Base-by-base conservation (phyloP, 2,888 invertebrate genomes). In the Buathra laborator region DNA sequence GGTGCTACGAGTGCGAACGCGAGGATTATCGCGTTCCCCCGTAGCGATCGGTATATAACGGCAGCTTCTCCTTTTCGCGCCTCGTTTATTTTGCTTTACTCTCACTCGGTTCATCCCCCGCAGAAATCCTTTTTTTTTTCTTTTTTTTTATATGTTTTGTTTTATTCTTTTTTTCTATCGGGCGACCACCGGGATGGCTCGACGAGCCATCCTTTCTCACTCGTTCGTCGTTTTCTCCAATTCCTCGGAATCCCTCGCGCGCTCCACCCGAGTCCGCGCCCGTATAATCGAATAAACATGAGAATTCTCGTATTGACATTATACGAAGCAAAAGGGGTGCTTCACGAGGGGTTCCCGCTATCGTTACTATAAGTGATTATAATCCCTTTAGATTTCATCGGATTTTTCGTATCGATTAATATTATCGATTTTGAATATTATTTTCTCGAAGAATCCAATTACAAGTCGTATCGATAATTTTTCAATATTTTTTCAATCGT, bases 1-100 rank as follows among this genome's bases (percentile, higher is more conserved):
- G 85, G 85, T 83, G 85, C 76, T 72, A 83, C 68, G 85, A 88
- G 88, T 88, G 86, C 88, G 87, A 89, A 88, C 87, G 86, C 88
- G 86, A 86, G 89, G 88, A 88, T 89, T 89, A 89, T 83, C 86
- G 76, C 80, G 76, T 82, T 62, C 76, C 51, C 64, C 19, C 32
- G 75, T 48, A 16, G 51, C 43, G 37, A 16, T n/a, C 37, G 16
- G 16, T 24, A 46, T 64, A 64, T 46, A 66, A 43, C 66, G 43
- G 87, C 78, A 87, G 89, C 87, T 88, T 87, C 87, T 87, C 87
- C 87, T 88, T 89, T 87, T 84, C 79, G 67, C 64, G 78, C 81
- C 85, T 82, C 85, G 85, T 85, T 85, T 85, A 82, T 85, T 85
- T 85, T 81, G 70, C 79, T 74, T 71, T 79, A 71, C 75, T 79